Base-by-base conservation (phyloP, 2,113 vertebrate genomes). In the Piaya cayana region DNA sequence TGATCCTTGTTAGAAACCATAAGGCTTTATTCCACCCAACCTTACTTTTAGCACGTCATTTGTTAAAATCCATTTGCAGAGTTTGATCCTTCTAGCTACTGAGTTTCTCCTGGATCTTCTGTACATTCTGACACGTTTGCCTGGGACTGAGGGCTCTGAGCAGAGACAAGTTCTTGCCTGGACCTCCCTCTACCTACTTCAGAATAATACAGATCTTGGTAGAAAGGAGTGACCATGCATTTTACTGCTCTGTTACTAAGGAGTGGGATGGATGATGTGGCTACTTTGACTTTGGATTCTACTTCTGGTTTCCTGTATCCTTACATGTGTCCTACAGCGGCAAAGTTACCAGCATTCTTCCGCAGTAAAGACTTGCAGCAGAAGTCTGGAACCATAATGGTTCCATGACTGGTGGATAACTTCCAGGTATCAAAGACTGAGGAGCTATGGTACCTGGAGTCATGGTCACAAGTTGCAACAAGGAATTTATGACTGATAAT, bases 391-490 rank as follows among this genome's bases (percentile, higher is more conserved):
- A 42, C 47, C 32, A 3, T 58, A 47, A 60, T 71, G 36, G 39
- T 72, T 36, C 47, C n/a, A 3, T 58, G 53, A 60, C 12, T 8
- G 21, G 30, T 75, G 22, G 19, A 9, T 83, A 68, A 75, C 23
- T 80, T 62, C 47, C n/a, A 7, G 8, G 39, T 15, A 34, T 27
- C 42, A 39, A 34, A 7, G 19, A 62, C 1, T 14, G 19, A 58
- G 52, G 55, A 76, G n/a, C 58, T 39, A 3, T 13, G 20, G 23
- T 84, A 27, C 0, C 0, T 34, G 22, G 39, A 60, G 17, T 49
- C 26, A 36, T 0, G 1, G 58, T 85, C 45, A 27, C 12, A 30
- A 77, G n/a, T 15, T 52, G 32, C 34, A 71, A 7, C 32, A 34
- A 56, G 39, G 58, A 76, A 67, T 50, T 67, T 20, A 15, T 0